A percentile compares a stretch with the other conserved stretches of the same genome.
Conservation (phyloP, 2,797 vertebrate genomes). For the Melanotaenia maccullochi region DNA sequence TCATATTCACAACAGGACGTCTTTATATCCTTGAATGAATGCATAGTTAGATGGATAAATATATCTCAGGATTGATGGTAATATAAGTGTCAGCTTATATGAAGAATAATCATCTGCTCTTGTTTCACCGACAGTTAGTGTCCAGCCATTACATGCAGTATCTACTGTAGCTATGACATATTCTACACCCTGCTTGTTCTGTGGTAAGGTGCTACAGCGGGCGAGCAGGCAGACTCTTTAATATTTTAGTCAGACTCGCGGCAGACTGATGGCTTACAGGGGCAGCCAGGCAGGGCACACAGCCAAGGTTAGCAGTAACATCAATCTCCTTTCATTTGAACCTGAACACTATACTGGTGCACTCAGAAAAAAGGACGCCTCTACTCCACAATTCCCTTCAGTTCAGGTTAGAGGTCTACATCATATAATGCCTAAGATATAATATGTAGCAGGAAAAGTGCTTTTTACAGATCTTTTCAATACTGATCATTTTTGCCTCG, state of each 20-base stretch:
- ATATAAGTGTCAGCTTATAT: constrained; percentile 48
- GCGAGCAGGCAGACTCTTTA: constrained; percentile 63
- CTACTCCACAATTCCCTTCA: constrained; percentile 17
- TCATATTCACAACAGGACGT: constrained; percentile 33
- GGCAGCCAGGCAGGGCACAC: constrained; percentile 67
- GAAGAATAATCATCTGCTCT: constrained; percentile 31
- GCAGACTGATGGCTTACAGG: constrained; percentile 76
- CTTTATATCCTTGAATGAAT: constrained; percentile 34
- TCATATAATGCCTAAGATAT: constrained; percentile 28
- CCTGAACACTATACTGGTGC: constrained; percentile 43
- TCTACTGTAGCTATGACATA: constrained; percentile 39
- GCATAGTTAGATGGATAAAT: constrained; percentile 28
- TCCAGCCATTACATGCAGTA: constrained; percentile 38
- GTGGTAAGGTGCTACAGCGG: constrained; percentile 30
- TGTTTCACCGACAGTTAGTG: constrained; percentile 31
- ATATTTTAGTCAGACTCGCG: constrained; percentile 75
- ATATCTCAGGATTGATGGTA: constrained; percentile 33
- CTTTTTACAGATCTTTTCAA: constrained; percentile 7
- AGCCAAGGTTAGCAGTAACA: constrained; percentile 75
- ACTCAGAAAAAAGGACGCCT: constrained; percentile 16
- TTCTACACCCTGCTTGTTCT: constrained; percentile 15
- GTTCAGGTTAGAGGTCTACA: constrained; percentile 15
- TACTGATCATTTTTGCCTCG: constrained; percentile 8
- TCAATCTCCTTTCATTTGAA: constrained; percentile 69
- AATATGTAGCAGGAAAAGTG: constrained; percentile 15